Conservation (phyloP, 2,888 invertebrate genomes). For the Zeuzera pyrina region DNA sequence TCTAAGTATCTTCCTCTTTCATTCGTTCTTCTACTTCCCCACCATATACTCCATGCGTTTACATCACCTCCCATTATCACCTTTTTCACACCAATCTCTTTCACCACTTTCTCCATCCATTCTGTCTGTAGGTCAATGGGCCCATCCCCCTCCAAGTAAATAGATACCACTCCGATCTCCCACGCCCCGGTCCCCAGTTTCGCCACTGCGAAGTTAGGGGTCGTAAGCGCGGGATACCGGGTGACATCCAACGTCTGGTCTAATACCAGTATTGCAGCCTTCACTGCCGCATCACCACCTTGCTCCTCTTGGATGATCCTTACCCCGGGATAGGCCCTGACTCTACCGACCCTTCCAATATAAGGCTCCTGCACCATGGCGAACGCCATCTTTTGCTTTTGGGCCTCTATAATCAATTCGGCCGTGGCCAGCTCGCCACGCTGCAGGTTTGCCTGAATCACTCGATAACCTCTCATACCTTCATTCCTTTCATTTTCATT, state of each 20-base stretch:
- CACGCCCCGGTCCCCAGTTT: background rate
- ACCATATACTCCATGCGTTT: conserved; percentile 8
- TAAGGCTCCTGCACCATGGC: conserved; percentile 14
- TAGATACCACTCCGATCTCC: conserved; percentile 2
- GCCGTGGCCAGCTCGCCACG: conserved; percentile 7
- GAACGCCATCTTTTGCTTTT: background rate
- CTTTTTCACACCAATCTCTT: conserved; percentile 1
- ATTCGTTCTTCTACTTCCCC: conserved; percentile 6
- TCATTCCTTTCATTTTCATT: too few species aligned
- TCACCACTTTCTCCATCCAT: background rate
- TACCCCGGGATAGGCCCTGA: conserved; percentile 2
- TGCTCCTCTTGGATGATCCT: conserved; percentile 5
- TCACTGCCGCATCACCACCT: too few species aligned
- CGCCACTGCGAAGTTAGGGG: conserved; percentile 4
- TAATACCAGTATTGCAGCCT: conserved; percentile 7
- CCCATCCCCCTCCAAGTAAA: conserved; percentile 7
- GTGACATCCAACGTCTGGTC: conserved; percentile 3
- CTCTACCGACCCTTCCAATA: background rate
- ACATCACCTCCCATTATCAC: conserved; percentile 15
- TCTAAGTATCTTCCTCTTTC: conserved; percentile 5
- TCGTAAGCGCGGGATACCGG: conserved; percentile 2
- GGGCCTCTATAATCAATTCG: conserved; percentile 9
- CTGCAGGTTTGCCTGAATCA: conserved; percentile 10
- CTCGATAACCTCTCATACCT: conserved; percentile 1
- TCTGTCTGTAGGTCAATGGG: conserved; percentile 2